Conservation (phyloP, 2,113 vertebrate species). For the Macaca mulatta region DNA sequence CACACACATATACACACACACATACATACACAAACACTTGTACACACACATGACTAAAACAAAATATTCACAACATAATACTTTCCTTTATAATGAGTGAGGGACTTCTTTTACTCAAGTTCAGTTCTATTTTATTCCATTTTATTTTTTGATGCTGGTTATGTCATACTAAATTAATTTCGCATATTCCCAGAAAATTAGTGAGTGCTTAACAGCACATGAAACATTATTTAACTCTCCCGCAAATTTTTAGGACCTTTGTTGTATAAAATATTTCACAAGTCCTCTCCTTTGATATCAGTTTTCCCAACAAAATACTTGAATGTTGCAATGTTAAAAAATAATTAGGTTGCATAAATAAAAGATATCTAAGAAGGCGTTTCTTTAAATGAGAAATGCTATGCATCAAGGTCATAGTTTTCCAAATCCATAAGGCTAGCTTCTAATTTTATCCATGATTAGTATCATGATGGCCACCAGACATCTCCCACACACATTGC, state of each 20-base stretch:
- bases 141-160: not conserved
- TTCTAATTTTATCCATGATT: not conserved
- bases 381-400: not conserved
- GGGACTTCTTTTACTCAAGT: not conserved
- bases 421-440: not conserved
- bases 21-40: fast-evolving
- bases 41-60: not conserved
- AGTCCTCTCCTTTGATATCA: not conserved
- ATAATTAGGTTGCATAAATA: not conserved
- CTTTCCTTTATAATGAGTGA: not conserved
- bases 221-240: not conserved
- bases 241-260: not conserved
- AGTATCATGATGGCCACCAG: not conserved
- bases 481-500: not conserved
- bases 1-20: not conserved
- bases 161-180: not conserved
- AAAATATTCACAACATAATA: not conserved
- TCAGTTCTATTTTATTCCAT: not conserved
- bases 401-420: not conserved
- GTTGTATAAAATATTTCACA: not conserved
- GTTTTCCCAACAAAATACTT: not conserved
- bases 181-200: not conserved
- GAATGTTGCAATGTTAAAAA: not conserved
- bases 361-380: not conserved
- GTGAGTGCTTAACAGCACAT: not conserved